phyloP scores from a whole-genome alignment of 2,888 invertebrate species.

The Drosophila mulleri region DNA sequence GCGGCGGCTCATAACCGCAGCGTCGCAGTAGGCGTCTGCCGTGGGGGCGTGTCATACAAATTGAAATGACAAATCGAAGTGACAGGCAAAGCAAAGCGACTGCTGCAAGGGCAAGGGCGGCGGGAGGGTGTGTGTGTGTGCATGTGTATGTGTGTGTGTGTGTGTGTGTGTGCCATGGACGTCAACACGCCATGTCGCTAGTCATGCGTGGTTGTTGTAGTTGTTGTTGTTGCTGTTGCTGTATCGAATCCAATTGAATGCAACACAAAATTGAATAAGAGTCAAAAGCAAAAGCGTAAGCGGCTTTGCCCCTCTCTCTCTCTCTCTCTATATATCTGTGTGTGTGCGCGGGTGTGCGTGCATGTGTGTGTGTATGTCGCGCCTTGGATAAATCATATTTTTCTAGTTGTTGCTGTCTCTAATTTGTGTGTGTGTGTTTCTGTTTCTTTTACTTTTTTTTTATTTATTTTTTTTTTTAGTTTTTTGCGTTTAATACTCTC shows the following conservation, averaged over 20 bases:
- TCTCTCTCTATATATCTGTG: not conserved
- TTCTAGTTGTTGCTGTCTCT: constrained; percentile 47
- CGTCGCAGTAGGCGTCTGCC: not conserved
- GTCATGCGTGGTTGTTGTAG: constrained; percentile 36
- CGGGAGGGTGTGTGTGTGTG: not conserved
- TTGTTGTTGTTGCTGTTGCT: constrained; percentile 32
- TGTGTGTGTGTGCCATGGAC: constrained; percentile 9
- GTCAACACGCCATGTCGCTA: constrained; percentile 32
- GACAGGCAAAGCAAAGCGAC: constrained; percentile 38
- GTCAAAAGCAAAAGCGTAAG: constrained; percentile 76
- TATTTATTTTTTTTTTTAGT: constrained; percentile 42
- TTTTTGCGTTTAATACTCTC: constrained; percentile 74
- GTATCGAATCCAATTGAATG: constrained; percentile 74
- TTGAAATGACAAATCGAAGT: constrained; percentile 66
- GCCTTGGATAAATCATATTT: constrained; percentile 71
- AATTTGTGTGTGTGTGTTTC: constrained; percentile 58
- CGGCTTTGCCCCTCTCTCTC: constrained; percentile 55
- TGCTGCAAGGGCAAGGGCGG: not conserved
- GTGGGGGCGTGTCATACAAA: constrained; percentile 36
- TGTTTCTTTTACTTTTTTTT: constrained; percentile 7
- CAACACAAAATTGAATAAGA: constrained; percentile 77
- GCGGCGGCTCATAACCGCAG: constrained; percentile 53
- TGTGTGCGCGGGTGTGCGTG: constrained; percentile 2
- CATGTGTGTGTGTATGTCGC: constrained; percentile 21
- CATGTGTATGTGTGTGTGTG: too few relatives aligned